These are phyloP conservation scores for Scolopax rusticola DNA, from an alignment of 2,797 vertebrate genomes.

Conservation along the genomic window DNA sequence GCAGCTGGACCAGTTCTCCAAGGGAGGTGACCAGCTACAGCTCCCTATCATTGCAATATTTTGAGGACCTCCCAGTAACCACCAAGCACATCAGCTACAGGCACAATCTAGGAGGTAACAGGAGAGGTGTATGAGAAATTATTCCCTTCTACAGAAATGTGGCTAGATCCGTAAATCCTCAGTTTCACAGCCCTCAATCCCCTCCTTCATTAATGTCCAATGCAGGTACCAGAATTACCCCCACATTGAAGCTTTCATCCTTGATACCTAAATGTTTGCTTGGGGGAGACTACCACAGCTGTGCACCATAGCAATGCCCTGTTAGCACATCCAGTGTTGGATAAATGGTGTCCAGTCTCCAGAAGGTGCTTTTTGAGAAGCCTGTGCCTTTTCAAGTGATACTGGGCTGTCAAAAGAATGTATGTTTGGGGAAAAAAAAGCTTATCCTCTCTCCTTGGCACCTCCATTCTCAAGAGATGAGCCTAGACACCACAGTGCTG, in stretches of 20 bases:
- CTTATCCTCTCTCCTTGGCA: neutral
- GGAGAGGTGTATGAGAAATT: neutral
- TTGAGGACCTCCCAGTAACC: neutral
- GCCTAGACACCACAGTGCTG: neutral
- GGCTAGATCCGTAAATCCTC: neutral
- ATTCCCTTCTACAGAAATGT: neutral
- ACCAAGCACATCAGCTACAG: neutral
- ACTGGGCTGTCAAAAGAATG: neutral
- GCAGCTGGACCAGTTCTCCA: neutral
- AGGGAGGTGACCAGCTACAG: neutral
- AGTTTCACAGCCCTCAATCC: neutral
- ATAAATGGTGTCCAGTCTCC: neutral
- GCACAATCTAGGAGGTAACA: neutral
- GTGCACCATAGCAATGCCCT: neutral
- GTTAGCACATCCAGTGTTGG: neutral
- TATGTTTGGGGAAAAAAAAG: neutral
- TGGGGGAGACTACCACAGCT: neutral
- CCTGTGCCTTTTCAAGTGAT: neutral
- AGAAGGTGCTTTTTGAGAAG: neutral
- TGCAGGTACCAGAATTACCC: neutral
- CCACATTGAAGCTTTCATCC: neutral
- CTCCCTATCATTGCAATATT: neutral
- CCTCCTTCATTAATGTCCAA: neutral
- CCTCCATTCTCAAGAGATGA: neutral
- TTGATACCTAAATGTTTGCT: accelerated